Conservation (phyloP, 2,888 invertebrate genomes). For the Campoplex nolae region DNA sequence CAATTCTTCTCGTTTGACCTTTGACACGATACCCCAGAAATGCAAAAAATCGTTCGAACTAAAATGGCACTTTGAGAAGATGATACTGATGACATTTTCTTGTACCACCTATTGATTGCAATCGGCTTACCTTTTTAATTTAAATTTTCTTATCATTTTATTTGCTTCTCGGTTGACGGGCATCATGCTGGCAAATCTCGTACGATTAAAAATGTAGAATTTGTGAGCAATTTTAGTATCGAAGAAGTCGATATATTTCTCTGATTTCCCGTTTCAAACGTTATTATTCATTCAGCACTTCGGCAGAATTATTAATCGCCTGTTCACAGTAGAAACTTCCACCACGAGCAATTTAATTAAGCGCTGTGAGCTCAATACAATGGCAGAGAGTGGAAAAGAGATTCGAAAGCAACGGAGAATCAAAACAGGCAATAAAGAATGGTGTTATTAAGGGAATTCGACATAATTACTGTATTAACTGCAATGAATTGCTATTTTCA, state of each 20-base stretch:
- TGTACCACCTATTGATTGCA: not conserved
- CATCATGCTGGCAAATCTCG: not conserved
- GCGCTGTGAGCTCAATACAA: conserved; percentile 51
- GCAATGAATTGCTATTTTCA: conserved; percentile 65
- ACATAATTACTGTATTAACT: not conserved
- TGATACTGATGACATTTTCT: conserved; percentile 11
- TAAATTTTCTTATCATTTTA: not conserved
- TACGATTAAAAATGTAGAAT: not conserved
- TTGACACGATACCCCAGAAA: conserved; percentile 17
- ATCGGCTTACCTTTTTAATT: not conserved
- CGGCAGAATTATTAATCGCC: conserved; percentile 72
- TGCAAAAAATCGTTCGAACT: not conserved
- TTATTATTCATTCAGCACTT: conserved; percentile 51
- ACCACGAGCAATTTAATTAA: conserved; percentile 80
- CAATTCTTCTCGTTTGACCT: conserved; percentile 51
- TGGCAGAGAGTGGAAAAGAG: not conserved
- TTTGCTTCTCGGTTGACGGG: not conserved
- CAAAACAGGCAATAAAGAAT: not conserved
- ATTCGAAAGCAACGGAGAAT: not conserved
- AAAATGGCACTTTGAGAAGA: conserved; percentile 17
- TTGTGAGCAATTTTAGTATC: not conserved
- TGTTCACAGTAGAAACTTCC: conserved; percentile 74
- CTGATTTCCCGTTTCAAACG: conserved; percentile 23
- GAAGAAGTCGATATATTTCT: not conserved
- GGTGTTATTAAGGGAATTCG: not conserved